Percentiles rank a stretch among this genome's conserved stretches.
These are phyloP conservation scores for Aegithalos caudatus DNA, from an alignment of 2,113 vertebrate genomes.

Conservation along the genomic window DNA sequence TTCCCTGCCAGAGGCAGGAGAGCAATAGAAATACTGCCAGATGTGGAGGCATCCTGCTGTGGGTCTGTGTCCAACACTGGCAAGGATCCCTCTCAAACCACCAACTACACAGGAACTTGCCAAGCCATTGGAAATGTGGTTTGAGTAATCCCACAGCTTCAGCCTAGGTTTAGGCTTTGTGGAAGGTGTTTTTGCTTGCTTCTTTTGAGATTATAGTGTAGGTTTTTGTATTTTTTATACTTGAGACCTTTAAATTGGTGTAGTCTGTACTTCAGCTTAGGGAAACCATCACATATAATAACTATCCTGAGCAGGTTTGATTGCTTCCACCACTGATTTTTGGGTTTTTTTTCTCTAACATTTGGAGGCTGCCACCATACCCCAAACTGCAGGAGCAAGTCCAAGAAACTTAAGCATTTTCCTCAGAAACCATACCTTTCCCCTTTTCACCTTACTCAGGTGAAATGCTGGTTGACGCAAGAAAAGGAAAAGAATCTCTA, in stretches of 20 bases:
- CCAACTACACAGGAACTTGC: background rate
- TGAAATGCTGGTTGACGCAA: background rate
- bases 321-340: background rate
- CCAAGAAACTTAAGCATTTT: background rate
- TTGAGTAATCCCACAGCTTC: background rate
- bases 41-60: background rate
- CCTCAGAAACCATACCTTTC: background rate
- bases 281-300: background rate
- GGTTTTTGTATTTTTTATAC: background rate
- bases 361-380: background rate
- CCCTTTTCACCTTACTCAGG: background rate
- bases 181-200: background rate
- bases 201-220: background rate
- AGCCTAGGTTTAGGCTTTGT: background rate
- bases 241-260: background rate
- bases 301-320: background rate
- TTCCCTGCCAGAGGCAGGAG: background rate
- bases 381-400: background rate
- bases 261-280: background rate
- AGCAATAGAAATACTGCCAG: background rate
- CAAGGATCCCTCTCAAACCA: background rate
- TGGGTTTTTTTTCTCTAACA: accelerated
- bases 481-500: background rate
- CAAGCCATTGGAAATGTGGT: background rate
- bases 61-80: background rate